Conservation (phyloP, 2,888 invertebrate genomes). For the Osmoderma eremita region DNA sequence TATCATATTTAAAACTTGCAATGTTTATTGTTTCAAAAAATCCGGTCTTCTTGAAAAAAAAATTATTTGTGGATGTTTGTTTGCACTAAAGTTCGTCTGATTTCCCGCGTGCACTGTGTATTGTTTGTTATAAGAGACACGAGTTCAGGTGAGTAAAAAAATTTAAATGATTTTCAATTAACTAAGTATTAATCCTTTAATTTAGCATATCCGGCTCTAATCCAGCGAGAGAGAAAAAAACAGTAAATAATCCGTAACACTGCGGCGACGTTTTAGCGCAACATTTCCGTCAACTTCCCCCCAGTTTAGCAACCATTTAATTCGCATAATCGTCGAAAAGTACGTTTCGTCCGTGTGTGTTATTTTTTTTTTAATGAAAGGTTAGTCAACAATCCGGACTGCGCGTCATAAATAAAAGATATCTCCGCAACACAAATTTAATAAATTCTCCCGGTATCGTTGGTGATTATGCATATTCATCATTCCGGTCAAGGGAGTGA, state of each 20-base stretch:
- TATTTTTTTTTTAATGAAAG: conserved; percentile 18
- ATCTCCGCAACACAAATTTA: conserved; percentile 39
- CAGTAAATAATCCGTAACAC: conserved; percentile 7
- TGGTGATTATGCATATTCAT: conserved; percentile 50
- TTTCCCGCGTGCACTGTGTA: too few species aligned
- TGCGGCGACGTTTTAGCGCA: conserved; percentile 1
- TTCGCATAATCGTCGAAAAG: conserved; percentile 28
- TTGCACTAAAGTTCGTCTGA: too few species aligned
- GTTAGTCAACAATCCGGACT: conserved; percentile 35
- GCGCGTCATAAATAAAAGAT: conserved; percentile 33
- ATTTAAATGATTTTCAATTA: too few species aligned
- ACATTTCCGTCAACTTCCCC: conserved; percentile 11
- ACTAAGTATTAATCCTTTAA: too few species aligned
- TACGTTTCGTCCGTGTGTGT: conserved; percentile 16
- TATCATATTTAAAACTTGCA: too few species aligned
- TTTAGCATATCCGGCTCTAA: too few species aligned
- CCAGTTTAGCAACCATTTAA: conserved; percentile 11
- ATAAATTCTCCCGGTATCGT: conserved; percentile 39
- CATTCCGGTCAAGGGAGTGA: conserved; percentile 45
- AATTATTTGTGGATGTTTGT: too few species aligned
- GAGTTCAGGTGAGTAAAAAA: too few species aligned
- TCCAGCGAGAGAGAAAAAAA: neutral
- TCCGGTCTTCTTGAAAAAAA: too few species aligned
- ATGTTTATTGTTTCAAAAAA: too few species aligned
- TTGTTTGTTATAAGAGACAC: too few species aligned